Base-by-base conservation (phyloP, 2,797 vertebrate genomes). In the Masticophis lateralis region DNA sequence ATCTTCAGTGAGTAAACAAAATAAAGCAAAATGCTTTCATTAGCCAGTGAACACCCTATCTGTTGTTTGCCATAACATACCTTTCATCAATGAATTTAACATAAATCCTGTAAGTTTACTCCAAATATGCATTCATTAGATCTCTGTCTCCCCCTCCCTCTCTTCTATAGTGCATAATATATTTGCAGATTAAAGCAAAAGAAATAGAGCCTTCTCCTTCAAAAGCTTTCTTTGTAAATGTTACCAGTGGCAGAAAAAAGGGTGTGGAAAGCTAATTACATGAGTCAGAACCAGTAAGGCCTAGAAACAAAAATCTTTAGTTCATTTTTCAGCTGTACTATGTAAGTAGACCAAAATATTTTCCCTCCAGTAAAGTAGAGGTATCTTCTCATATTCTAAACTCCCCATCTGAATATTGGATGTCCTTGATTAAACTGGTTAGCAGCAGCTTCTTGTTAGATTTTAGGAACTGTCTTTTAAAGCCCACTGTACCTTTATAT, bases 1-100 rank as follows among this genome's bases (percentile, higher is more conserved):
- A 92, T 96, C 94, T 53, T 83, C 66, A 47, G 5, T 43, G 93
- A 66, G 79, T 90, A 92, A 96, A 95, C 79, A 92, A 94, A 91
- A 91, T 88, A 90, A 90, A 90, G 20, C 0, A 0, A 93, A 89
- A 94, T 57, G 28, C 22, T 88, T 86, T 86, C 53, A 51, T 37
- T 16, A 88, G 0, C 53, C 51, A 89, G 37, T 37, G 88, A 55
- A 91, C 53, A 91, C 9, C 4, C 2, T 5, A 10, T 57, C 89
- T 83, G 63, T 43, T 86, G 57, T 90, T 55, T 88, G 56, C 9
- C 16, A 60, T 20, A 92, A 90, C 32, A 88, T 59, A 92, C 32
- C 25, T 87, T 79, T 90, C 69, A 94, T 37, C 55, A 47, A 43
- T 51, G 53, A 79, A 79, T 93, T 59, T 22, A 89, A 95, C 5